Percentiles rank a stretch among this genome's conserved stretches.
Conservation (phyloP, 2,113 vertebrate genomes). For the Labeo rohita region DNA sequence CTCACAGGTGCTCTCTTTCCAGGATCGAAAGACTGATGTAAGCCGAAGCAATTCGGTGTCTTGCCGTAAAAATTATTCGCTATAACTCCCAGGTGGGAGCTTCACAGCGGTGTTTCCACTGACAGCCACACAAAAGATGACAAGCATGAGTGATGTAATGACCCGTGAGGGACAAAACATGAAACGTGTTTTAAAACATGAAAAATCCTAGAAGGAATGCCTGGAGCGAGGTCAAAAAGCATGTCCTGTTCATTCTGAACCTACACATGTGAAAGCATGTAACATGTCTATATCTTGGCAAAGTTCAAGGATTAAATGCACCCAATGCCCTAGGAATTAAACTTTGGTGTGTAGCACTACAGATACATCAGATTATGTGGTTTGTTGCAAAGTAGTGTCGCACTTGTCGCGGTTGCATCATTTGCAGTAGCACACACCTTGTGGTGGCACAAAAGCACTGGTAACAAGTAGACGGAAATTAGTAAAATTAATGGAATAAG, state of each 20-base stretch:
- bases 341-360: background rate
- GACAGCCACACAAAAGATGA: background rate
- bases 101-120: background rate
- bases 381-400: background rate
- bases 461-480: no score
- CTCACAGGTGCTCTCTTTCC: background rate
- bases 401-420: no score
- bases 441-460: no score
- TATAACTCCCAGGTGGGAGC: slow-evolving; percentile 1
- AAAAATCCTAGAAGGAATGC: background rate
- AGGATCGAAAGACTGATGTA: slow-evolving; percentile 13
- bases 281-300: background rate
- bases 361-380: background rate
- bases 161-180: background rate
- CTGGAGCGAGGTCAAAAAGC: background rate
- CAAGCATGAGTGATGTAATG: background rate
- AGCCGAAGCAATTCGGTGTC: background rate
- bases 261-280: background rate
- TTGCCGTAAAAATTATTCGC: background rate
- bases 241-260: background rate
- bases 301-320: background rate
- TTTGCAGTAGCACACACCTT: no score
- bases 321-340: background rate
- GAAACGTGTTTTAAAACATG: background rate
- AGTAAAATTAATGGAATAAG: no score